Evolutionary conservation across 2,888 invertebrate genomes (phyloP), one percentile per base, ranked within the genome.

Genomic region (Saturnia pavonia): DNA sequence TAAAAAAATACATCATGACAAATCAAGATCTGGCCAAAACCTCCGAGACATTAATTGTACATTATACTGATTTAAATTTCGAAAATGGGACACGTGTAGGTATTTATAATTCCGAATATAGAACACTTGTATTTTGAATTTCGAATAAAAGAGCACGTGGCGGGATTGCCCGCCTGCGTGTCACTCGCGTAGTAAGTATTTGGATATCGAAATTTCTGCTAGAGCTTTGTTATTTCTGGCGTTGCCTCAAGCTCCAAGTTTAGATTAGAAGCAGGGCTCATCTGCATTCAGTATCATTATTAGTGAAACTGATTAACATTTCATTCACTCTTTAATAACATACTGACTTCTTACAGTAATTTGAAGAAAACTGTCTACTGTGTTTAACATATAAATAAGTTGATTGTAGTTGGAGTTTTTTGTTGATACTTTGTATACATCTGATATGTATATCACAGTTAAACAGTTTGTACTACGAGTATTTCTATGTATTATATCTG

Each of bases 191-290:
- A 85, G 82, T 84, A 85, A 85, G 82, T 84, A 85, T 88, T 83
- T 86, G 86, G 83, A 81, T 85, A 86, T 88, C 89, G 91, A 90
- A 90, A 88, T 89, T 88, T 88, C 80, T 87, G 84, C 78, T 81
- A 78, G 80, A 83, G 87, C 85, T 85, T 77, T 83, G 88, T 88
- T 92, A 92, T 92, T 93, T 91, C 87, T 89, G 89, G 88, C 87
- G 76, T 74, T 82, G 84, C 79, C 80, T 70, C 83, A 81, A 86
- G 85, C 88, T 90, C 90, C 89, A 89, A 90, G 88, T 89, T 88
- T 89, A 90, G 89, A 91, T 87, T 88, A 81, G 87, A 85, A 77
- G 80, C 88, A 88, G 88, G 85, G 89, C 89, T 90, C 90, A 88
- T 88, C 85, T 90, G 88, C 88, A 89, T 89, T 87, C 89, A 86